Evolutionary conservation across 1,140 invertebrate genomes (phyloP), one percentile per base, ranked within the genome.

Genomic region (Vanessa tameamea): DNA sequence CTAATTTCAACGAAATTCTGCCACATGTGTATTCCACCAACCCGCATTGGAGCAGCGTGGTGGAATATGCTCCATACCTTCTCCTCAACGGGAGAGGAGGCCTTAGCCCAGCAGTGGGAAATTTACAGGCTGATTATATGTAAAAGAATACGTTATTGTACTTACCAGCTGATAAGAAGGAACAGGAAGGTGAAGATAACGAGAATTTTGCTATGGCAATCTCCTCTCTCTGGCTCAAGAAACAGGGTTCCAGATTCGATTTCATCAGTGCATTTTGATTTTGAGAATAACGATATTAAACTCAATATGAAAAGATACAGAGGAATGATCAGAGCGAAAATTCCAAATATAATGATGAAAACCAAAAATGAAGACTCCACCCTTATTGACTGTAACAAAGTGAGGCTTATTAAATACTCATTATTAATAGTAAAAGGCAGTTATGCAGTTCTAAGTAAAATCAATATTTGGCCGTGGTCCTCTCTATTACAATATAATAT

Each of bases 341-440:
- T 87, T 16, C 84, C 84, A 67, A 92, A 92, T 14, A 84, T 78
- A 68, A 90, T 83, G 48, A 92, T 83, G 73, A 88, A 83, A 9
- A 80, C 85, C 14, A 92, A 77, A 69, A 92, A 92, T 53, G 87
- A 87, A 20, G 90, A 92, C 64, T 92, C 90, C 78, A 92, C 78
- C 83, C 87, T 89, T 72, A 92, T 88, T 64, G 90, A 88, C 90
- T 92, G 88, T 64, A 87, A 88, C 73, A 43, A 43, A 43, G 37
- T 43, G 7, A 43, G 8, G 6, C 8, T 9, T 9, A 43, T 43
- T 43, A 43, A 43, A 43, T 43, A 43, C 7, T 43, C 8, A 43
- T 43, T 9, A 0, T 9, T 43, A 9, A 43, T 5, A 9, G 8
- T 43, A 43, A 43, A 43, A 43, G 3, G 9, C 1, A 43, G 0